Base-by-base conservation (phyloP, 23 tunicate species). In the Trididemnum nubilum region DNA sequence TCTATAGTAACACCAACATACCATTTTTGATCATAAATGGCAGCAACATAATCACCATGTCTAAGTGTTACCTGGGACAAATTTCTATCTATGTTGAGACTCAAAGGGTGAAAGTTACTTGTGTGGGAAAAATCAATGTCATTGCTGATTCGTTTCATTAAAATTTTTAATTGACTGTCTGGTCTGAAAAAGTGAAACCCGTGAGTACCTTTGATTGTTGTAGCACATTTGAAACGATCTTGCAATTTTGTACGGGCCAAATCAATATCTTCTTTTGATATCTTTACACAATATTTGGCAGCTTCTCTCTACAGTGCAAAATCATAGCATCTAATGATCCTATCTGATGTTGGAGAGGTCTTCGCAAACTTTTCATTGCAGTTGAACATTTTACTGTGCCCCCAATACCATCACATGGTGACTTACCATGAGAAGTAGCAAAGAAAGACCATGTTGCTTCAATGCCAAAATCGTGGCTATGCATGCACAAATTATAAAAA, bases 301-400 rank as follows among this genome's bases (percentile, higher is more conserved):
- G 26, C n/a, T 15, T 63, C n/a, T 63, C 69, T 63, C 5, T 24
- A n/a, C 25, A 15, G 28, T 63, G 69, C 25, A 15, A 5, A 15
- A 18, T 63, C 26, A 63, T 63, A 15, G 19, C 69, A 63, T 24
- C 26, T n/a, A 63, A 18, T 24, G 69, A 4, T 63, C 25, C 69
- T 15, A 63, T 63, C n/a, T 63, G 69, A n/a, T 63, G 69, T 63
- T 63, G 69, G n/a, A 63, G 69, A 63, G 25, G 26, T n/a, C n/a
- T n/a, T n/a, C n/a, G n/a, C n/a, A n/a, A n/a, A n/a, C n/a, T n/a
- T n/a, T n/a, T n/a, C n/a, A n/a, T n/a, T n/a, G n/a, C n/a, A n/a
- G n/a, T n/a, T n/a, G n/a, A n/a, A 44, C 54, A 44, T 15, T 44
- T 44, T 63, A 63, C 26, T 63, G 69, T 63, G 5, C 26, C 69